A percentile compares a stretch with the other conserved stretches of the same genome.
Conservation (phyloP, 2,113 vertebrate genomes). For the Epinephelus lanceolatus region DNA sequence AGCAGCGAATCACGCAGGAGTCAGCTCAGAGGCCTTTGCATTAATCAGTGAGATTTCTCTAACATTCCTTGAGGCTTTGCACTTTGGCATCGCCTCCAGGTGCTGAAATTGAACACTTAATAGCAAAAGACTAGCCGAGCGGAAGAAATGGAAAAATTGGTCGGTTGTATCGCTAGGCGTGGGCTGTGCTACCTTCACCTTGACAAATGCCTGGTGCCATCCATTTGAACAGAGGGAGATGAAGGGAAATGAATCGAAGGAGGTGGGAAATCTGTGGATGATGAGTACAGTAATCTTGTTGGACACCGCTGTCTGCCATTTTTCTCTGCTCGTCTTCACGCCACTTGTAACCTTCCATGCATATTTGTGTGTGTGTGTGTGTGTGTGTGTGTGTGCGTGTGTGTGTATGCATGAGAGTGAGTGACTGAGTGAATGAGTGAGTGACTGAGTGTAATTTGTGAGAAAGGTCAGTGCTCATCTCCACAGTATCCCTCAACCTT, state of each 20-base stretch:
- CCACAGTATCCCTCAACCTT: constrained; percentile 81
- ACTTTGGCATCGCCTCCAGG: constrained; percentile 65
- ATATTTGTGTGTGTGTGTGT: constrained; percentile 47
- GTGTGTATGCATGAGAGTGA: background rate
- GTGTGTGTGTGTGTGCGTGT: constrained; percentile 12
- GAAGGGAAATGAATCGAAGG: constrained; percentile 75
- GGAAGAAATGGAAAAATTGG: constrained; percentile 72
- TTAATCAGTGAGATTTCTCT: constrained; percentile 69
- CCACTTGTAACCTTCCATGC: constrained; percentile 36
- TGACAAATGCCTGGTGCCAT: constrained; percentile 78
- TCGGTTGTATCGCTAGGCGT: constrained; percentile 64
- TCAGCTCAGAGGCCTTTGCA: constrained; percentile 31
- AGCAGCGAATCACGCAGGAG: constrained; percentile 20
- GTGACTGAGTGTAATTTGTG: constrained; percentile 59
- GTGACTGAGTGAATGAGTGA: background rate
- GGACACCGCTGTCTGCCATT: constrained; percentile 77
- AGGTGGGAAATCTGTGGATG: constrained; percentile 74
- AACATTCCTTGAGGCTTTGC: constrained; percentile 55
- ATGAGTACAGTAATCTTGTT: constrained; percentile 84
- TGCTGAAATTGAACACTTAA: constrained; percentile 73
- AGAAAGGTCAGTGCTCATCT: constrained; percentile 85
- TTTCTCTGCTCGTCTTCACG: constrained; percentile 59
- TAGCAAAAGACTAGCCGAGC: constrained; percentile 72
- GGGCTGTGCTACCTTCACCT: constrained; percentile 72
- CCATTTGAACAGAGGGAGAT: constrained; percentile 72